phyloP scores from a whole-genome alignment of 2,797 vertebrate species.

The Meriones psammophilus region DNA sequence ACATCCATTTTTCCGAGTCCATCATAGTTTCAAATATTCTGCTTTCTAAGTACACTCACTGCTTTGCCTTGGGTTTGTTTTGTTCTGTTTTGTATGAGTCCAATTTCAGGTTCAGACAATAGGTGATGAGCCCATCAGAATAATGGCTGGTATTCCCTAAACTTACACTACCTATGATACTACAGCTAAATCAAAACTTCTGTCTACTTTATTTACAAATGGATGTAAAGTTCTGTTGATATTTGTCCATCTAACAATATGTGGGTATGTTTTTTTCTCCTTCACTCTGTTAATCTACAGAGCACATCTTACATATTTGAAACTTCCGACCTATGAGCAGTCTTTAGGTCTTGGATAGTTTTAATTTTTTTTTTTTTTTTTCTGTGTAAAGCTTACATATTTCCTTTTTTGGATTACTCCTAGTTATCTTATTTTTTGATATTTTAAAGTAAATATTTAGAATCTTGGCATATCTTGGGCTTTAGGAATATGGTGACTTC shows the following conservation, averaged over 20 bases:
- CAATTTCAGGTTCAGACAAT: constrained; percentile 9
- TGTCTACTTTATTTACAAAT: not conserved
- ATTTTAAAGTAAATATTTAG: constrained; percentile 42
- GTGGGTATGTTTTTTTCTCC: not conserved
- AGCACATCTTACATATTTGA: constrained; percentile 5
- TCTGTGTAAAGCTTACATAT: not conserved
- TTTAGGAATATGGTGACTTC: constrained; percentile 12
- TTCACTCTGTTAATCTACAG: not conserved
- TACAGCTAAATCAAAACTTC: not conserved
- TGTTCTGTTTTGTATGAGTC: not conserved
- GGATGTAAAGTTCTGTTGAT: not conserved
- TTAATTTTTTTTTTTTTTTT: too few relatives aligned
- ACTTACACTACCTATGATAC: not conserved
- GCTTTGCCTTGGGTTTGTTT: not conserved
- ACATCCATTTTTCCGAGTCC: not conserved
- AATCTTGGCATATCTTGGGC: constrained; percentile 3
- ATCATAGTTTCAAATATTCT: constrained; percentile 16
- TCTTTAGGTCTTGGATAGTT: not conserved
- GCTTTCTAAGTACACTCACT: not conserved
- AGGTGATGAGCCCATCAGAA: not conserved
- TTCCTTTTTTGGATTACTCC: not conserved
- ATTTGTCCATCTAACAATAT: not conserved
- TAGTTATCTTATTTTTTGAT: not conserved
- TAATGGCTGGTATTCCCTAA: not conserved
- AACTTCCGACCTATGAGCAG: not conserved